Percentiles rank a stretch among this genome's conserved stretches.
These are phyloP conservation scores for Nephila pilipes DNA, from an alignment of 1,140 invertebrate genomes.

Conservation along the genomic window DNA sequence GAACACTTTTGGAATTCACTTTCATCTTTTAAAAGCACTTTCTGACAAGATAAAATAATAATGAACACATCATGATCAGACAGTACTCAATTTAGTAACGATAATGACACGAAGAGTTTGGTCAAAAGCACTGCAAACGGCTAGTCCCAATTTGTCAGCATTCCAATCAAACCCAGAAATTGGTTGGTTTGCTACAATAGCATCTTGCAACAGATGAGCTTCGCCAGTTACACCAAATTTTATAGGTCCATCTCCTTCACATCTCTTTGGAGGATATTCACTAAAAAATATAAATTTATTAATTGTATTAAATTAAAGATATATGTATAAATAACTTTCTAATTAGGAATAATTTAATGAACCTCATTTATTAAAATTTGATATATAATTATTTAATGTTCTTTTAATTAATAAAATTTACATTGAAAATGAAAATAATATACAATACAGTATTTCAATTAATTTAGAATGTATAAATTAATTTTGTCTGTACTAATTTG, in stretches of 20 bases:
- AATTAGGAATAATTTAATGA: no score
- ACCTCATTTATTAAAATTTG: no score
- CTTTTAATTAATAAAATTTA: no score
- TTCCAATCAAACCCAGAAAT: slow-evolving; percentile 95
- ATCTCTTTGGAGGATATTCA: slow-evolving; percentile 90
- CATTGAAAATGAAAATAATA: no score
- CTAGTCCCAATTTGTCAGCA: slow-evolving; percentile 92
- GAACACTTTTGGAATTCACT: background rate
- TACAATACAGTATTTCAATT: no score
- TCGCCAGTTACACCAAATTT: slow-evolving; percentile 89
- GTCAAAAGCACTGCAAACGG: slow-evolving; percentile 94
- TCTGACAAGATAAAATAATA: background rate
- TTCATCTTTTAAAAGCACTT: background rate
- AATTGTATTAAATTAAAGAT: no score
- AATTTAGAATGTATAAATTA: no score
- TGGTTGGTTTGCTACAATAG: slow-evolving; percentile 91
- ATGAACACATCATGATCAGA: background rate
- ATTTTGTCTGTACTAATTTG: no score
- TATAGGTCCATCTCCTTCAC: slow-evolving; percentile 86
- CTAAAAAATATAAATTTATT: slow-evolving; percentile 82
- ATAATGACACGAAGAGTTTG: slow-evolving; percentile 94
- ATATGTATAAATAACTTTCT: no score
- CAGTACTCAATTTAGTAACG: slow-evolving; percentile 91
- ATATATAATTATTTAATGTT: no score
- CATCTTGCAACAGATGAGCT: slow-evolving; percentile 89